Evolutionary conservation across 2,888 invertebrate genomes (phyloP).

Genomic region (Tipula helvola): DNA sequence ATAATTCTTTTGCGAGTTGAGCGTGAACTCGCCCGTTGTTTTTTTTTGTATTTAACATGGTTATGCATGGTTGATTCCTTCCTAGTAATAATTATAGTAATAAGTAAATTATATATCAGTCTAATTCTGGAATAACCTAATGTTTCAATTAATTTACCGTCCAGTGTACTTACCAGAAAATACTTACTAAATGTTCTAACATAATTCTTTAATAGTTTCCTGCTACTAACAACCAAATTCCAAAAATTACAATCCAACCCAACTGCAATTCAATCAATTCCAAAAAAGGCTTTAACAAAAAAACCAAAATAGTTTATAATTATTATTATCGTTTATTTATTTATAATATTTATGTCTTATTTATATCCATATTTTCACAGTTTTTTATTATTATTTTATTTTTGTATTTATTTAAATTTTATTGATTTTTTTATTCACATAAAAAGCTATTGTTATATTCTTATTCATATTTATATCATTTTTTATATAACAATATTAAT

Average conservation of each 20-base stretch:
- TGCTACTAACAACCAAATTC: background rate
- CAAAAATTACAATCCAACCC: background rate
- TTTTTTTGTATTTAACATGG: too few species aligned
- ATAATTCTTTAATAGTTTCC: too few species aligned
- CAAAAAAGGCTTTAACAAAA: background rate
- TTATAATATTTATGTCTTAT: background rate
- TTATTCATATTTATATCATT: background rate
- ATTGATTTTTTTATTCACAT: background rate
- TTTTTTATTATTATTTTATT: background rate
- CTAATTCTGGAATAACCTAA: too few species aligned
- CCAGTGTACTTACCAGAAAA: too few species aligned
- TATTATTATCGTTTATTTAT: conserved; percentile 4
- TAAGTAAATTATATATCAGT: too few species aligned
- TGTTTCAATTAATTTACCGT: too few species aligned
- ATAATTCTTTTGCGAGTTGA: too few species aligned
- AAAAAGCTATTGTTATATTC: background rate
- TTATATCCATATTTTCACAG: background rate
- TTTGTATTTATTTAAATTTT: background rate
- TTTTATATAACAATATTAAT: background rate
- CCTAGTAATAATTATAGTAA: too few species aligned
- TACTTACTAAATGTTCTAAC: too few species aligned
- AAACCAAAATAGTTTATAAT: background rate
- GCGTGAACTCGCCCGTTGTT: too few species aligned
- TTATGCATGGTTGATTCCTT: too few species aligned
- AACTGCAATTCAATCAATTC: too few species aligned